Conservation (phyloP, 2,113 vertebrate genomes). For the Tetrax tetrax region DNA sequence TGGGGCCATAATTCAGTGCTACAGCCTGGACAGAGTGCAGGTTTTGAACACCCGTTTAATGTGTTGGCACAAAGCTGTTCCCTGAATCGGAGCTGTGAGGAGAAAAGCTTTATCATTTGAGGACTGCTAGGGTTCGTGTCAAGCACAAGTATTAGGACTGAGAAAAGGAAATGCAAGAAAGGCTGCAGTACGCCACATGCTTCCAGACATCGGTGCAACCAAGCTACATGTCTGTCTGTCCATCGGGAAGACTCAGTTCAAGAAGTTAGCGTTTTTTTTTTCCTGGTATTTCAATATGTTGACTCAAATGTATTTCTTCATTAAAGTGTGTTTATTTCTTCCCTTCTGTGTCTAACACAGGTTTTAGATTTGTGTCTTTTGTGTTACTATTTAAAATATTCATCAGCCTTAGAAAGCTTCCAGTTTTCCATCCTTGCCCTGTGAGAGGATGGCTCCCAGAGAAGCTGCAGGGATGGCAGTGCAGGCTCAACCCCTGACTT, state of each 20-base stretch:
- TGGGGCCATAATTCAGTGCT: background rate
- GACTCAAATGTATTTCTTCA: background rate
- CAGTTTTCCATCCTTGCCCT: background rate
- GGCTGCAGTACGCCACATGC: background rate
- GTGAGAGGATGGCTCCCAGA: background rate
- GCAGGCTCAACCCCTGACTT: accelerated
- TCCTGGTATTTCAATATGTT: background rate
- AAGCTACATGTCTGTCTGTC: background rate
- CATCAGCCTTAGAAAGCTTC: background rate
- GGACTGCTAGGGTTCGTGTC: background rate
- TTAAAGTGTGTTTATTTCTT: background rate
- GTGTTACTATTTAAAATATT: background rate
- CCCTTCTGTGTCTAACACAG: background rate
- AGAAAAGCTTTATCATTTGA: background rate
- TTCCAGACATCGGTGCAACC: background rate
- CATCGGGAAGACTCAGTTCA: background rate
- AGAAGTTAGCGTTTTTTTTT: background rate
- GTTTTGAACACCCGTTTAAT: background rate
- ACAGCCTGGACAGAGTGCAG: background rate
- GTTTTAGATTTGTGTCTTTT: background rate
- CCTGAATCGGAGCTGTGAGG: accelerated
- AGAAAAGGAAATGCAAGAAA: background rate
- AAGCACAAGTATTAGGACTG: background rate
- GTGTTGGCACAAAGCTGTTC: background rate
- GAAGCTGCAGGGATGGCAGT: background rate